Evolutionary conservation across 2,797 vertebrate genomes (phyloP).

Genomic region (Tachyglossus aculeatus): DNA sequence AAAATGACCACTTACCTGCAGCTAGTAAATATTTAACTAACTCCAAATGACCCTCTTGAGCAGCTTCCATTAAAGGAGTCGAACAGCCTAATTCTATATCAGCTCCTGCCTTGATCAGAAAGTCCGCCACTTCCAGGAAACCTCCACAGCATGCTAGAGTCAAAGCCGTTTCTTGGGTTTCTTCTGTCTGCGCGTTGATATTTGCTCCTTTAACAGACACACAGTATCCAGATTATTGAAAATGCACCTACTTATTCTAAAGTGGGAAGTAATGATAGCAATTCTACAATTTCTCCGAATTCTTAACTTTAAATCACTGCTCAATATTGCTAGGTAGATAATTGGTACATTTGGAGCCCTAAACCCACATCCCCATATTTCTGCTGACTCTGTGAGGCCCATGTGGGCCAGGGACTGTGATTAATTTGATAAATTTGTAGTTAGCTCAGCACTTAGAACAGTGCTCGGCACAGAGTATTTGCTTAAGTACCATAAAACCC

Average conservation of each 20-base stretch:
- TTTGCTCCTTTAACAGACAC: slow-evolving; percentile 74
- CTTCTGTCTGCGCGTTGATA: slow-evolving; percentile 84
- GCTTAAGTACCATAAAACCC: no score
- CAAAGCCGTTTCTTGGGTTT: slow-evolving; percentile 82
- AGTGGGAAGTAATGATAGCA: no score
- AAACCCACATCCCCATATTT: no score
- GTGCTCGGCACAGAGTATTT: no score
- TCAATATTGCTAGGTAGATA: no score
- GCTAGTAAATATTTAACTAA: slow-evolving; percentile 83
- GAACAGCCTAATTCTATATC: slow-evolving; percentile 83
- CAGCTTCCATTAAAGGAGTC: slow-evolving; percentile 84
- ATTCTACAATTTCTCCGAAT: no score
- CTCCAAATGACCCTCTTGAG: slow-evolving; percentile 83
- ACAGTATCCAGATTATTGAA: slow-evolving; percentile 21
- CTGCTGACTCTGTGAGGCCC: no score
- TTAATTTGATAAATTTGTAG: no score
- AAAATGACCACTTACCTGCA: slow-evolving; percentile 70
- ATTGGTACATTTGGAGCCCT: no score
- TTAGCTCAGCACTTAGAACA: no score
- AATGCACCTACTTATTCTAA: slow-evolving; percentile 16
- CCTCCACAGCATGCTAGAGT: slow-evolving; percentile 83
- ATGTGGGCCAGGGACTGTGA: no score
- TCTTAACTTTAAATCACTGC: no score
- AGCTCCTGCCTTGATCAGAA: slow-evolving; percentile 83
- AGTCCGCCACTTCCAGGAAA: slow-evolving; percentile 81